Conservation (phyloP, 2,888 invertebrate genomes). For the Phalangium opilio region DNA sequence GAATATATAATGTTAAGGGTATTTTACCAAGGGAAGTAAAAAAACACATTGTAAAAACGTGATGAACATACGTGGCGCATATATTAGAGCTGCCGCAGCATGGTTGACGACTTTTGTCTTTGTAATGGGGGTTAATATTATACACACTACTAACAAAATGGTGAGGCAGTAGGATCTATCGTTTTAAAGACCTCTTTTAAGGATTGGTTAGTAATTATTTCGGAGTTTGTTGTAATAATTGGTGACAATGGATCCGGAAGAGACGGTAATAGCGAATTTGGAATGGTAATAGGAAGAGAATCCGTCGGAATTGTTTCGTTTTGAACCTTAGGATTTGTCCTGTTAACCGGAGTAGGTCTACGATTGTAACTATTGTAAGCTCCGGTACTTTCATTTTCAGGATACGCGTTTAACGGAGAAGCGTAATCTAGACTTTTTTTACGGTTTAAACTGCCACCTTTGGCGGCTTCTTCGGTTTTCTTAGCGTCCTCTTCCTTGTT, state of each 20-base stretch:
- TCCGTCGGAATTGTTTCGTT: background rate
- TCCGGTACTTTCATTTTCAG: constrained; percentile 19
- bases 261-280: too few relatives aligned
- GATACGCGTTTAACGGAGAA: constrained; percentile 27
- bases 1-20: too few relatives aligned
- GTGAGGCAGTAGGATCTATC: constrained; percentile 34
- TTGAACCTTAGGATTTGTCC: background rate
- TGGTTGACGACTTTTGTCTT: too few relatives aligned
- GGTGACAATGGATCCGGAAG: too few relatives aligned
- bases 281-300: background rate
- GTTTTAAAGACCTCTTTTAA: constrained; percentile 32
- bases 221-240: too few relatives aligned
- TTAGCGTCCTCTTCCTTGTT: constrained; percentile 1
- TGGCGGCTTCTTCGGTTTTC: constrained; percentile 8
- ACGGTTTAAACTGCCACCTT: constrained; percentile 20
- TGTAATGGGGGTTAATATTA: too few relatives aligned
- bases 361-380: constrained; percentile 27
- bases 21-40: too few relatives aligned
- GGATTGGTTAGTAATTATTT: constrained; percentile 17
- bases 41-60: too few relatives aligned
- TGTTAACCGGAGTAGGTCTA: background rate
- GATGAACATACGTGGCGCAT: too few relatives aligned
- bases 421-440: constrained; percentile 29
- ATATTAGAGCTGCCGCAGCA: too few relatives aligned
- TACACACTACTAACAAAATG: constrained; percentile 31